Conservation (phyloP, 2,797 vertebrate species). For the Allenopithecus nigroviridis region DNA sequence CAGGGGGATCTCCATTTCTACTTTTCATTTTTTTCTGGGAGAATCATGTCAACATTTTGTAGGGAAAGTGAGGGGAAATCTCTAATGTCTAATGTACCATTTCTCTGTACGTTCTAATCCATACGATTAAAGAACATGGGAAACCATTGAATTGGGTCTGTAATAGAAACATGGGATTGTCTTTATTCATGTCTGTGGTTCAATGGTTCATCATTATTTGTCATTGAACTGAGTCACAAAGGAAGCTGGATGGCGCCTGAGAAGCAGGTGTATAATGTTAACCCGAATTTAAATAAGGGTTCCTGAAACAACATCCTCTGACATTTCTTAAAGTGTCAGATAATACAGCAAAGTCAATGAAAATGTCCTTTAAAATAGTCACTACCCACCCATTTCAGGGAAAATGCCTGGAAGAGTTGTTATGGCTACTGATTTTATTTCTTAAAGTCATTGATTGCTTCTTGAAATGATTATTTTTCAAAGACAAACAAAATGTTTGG, state of each 20-base stretch:
- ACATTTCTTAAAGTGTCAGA: background rate
- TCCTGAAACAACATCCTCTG: background rate
- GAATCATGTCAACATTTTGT: background rate
- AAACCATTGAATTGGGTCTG: background rate
- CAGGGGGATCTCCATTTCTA: background rate
- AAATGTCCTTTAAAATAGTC: background rate
- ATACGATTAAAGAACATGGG: background rate
- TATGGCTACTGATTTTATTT: background rate
- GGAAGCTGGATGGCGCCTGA: background rate
- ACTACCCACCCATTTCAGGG: background rate
- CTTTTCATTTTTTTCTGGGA: background rate
- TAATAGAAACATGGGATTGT: background rate
- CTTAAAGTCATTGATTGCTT: background rate
- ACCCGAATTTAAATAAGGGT: background rate
- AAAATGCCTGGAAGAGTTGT: background rate
- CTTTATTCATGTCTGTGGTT: background rate
- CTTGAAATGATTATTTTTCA: background rate
- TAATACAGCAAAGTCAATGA: background rate
- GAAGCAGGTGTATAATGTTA: background rate
- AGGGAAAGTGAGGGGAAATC: background rate
- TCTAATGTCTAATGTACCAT: background rate
- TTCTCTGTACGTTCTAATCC: background rate
- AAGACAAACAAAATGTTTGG: background rate
- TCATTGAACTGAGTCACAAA: background rate
- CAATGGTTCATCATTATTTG: background rate